Evolutionary conservation across 1,140 invertebrate species (phyloP).

Genomic region (Diabrotica undecimpunctata): DNA sequence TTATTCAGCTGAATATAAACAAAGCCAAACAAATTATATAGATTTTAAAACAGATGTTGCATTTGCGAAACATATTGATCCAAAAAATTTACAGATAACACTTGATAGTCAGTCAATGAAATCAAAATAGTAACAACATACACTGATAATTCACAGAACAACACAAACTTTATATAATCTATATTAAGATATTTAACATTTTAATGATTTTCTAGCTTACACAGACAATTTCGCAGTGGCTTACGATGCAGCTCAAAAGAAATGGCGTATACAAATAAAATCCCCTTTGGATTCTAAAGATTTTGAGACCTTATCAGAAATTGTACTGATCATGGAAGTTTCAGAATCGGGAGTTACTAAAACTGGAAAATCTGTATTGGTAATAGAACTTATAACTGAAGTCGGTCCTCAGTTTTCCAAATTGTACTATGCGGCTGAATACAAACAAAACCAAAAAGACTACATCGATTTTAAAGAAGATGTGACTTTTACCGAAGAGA

Average conservation of each 20-base stretch:
- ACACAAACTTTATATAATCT: no score
- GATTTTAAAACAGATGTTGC: conserved; percentile 1
- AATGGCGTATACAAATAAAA: conserved; percentile 8
- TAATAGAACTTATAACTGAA: background rate
- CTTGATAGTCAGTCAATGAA: no score
- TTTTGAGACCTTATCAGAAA: background rate
- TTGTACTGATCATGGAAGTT: background rate
- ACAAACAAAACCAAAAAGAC: conserved; percentile 3
- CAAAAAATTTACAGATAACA: no score
- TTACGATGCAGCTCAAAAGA: background rate
- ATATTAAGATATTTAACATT: no score
- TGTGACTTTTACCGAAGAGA: no score
- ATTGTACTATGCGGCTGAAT: conserved; percentile 17
- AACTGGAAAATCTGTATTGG: background rate
- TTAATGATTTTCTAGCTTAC: conserved; percentile 7
- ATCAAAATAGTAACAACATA: no score
- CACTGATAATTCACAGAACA: no score
- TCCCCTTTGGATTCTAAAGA: conserved; percentile 4
- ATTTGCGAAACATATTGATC: background rate
- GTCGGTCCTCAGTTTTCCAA: conserved; percentile 8
- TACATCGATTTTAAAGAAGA: conserved; percentile 4
- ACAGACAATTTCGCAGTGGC: conserved; percentile 12
- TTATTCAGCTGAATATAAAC: conserved; percentile 17
- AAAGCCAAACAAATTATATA: conserved; percentile 6
- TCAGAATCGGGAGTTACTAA: background rate